phyloP scores from a whole-genome alignment of 2,888 invertebrate genomes.

The Notodonta dromedarius region DNA sequence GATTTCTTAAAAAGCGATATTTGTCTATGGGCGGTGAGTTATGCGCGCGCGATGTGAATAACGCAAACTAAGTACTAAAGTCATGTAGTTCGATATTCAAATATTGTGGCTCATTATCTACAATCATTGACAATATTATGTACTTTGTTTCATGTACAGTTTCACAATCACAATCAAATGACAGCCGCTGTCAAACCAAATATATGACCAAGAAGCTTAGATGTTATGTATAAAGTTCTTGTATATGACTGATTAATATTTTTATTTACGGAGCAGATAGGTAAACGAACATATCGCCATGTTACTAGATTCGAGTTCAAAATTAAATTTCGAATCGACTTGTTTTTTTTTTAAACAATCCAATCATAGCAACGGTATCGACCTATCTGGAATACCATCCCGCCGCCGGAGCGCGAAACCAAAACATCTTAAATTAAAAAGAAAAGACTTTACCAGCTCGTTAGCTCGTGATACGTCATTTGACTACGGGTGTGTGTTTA shows the following conservation, averaged over 20 bases:
- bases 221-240: no score
- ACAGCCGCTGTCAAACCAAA: conserved; percentile 9
- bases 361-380: conserved; percentile 15
- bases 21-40: conserved; percentile 51
- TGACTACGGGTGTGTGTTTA: conserved; percentile 49
- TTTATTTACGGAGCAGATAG: no score
- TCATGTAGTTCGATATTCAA: conserved; percentile 28
- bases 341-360: not conserved
- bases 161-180: conserved; percentile 13
- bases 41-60: conserved; percentile 35
- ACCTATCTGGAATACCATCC: conserved; percentile 17
- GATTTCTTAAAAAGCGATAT: conserved; percentile 58
- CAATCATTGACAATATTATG: no score
- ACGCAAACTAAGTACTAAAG: not conserved
- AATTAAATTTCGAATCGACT: conserved; percentile 20
- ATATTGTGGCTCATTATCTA: not conserved
- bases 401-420: conserved; percentile 39
- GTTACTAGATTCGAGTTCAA: conserved; percentile 30
- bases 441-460: conserved; percentile 44
- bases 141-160: conserved; percentile 7
- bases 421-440: conserved; percentile 39
- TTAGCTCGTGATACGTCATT: conserved; percentile 65
- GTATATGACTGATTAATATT: no score
- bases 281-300: no score
- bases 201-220: no score